A percentile compares a stretch with the other conserved stretches of the same genome.
phyloP scores from a whole-genome alignment of 2,113 vertebrate species.

The Lepisosteus oculatus region DNA sequence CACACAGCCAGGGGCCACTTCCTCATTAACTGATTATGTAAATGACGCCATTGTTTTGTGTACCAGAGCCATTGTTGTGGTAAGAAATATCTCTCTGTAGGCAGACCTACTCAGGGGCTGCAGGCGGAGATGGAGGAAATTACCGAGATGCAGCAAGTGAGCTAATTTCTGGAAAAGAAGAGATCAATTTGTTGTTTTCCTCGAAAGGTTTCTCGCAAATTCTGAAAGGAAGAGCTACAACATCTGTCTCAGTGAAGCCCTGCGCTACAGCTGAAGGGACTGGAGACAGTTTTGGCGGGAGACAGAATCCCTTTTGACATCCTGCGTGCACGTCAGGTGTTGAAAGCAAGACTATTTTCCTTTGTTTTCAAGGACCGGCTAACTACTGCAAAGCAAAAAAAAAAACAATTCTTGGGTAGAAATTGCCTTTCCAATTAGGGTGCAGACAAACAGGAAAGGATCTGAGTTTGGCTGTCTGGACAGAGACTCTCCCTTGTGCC shows the following conservation, averaged over 20 bases:
- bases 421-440: conserved; percentile 17
- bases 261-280: no score
- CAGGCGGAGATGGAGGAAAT: no score
- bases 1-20: conserved; percentile 45
- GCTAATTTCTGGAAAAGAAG: background rate
- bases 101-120: background rate
- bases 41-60: conserved; percentile 35
- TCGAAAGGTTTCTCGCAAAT: no score
- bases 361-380: no score
- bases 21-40: conserved; percentile 35
- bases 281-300: no score
- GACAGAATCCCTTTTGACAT: no score
- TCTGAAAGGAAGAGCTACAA: no score
- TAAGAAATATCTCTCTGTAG: conserved; percentile 24
- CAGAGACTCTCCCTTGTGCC: conserved; percentile 1
- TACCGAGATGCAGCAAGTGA: background rate
- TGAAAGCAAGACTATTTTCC: no score
- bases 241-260: no score
- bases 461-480: conserved; percentile 7
- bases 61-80: conserved; percentile 36
- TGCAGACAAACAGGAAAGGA: conserved; percentile 7
- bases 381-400: no score
- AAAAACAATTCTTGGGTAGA: background rate
- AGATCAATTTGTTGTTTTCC: no score
- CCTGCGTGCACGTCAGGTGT: no score